Conservation (phyloP, 2,797 vertebrate species). For the Anabacerthia variegaticeps region DNA sequence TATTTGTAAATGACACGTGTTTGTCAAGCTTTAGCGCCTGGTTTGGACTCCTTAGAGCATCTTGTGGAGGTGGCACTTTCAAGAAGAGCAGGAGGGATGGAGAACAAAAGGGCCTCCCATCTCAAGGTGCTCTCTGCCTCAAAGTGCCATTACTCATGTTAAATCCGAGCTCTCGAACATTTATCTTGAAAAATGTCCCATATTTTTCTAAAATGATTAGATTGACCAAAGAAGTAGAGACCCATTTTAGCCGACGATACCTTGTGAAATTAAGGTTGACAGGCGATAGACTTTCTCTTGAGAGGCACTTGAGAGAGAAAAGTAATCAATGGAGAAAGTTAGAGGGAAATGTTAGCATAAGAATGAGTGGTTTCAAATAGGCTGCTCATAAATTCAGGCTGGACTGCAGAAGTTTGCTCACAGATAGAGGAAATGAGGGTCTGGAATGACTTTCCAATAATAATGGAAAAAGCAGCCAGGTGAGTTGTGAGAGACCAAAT, state of each 20-base stretch:
- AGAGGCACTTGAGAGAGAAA: conserved; percentile 29
- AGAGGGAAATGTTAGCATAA: conserved; percentile 44
- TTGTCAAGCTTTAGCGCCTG: neutral
- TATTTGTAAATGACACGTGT: neutral
- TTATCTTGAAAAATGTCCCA: neutral
- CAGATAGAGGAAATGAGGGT: conserved; percentile 39
- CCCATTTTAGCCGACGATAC: conserved; percentile 5
- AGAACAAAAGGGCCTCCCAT: neutral
- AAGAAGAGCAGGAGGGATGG: neutral
- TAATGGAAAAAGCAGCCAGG: conserved; percentile 35
- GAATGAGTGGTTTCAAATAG: conserved; percentile 25
- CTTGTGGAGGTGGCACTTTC: neutral
- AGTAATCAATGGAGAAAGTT: conserved; percentile 41
- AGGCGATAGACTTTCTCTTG: conserved; percentile 15
- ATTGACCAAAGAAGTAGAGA: conserved; percentile 26
- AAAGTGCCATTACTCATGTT: neutral
- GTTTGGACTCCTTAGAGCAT: neutral
- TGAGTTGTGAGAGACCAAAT: neutral
- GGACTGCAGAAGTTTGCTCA: conserved; percentile 44
- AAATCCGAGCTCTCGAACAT: neutral
- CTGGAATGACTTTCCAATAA: conserved; percentile 37
- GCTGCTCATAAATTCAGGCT: conserved; percentile 42
- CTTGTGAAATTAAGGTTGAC: conserved; percentile 39
- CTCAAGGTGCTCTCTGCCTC: neutral
- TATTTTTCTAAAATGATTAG: conserved; percentile 16